Evolutionary conservation across 2,797 vertebrate genomes (phyloP).

Genomic region (Manis javanica): DNA sequence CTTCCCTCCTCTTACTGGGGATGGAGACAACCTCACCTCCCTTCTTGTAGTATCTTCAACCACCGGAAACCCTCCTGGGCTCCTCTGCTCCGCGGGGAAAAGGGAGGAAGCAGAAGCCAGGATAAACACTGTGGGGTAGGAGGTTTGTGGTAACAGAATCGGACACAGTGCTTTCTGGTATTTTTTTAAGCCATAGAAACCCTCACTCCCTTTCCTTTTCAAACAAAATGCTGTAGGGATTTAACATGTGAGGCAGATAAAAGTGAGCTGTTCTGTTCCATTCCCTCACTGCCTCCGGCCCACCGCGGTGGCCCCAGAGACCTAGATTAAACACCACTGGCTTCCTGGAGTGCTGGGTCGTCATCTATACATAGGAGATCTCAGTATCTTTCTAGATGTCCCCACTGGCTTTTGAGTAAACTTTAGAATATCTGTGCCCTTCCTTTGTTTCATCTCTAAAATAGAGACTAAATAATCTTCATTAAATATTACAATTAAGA

Average conservation of each 20-base stretch:
- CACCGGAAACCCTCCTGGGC: not conserved
- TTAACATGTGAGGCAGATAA: not conserved
- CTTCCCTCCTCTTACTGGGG: not conserved
- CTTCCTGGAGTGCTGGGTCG: not conserved
- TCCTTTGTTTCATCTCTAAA: constrained; percentile 55
- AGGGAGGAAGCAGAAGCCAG: not conserved
- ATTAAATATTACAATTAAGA: not conserved
- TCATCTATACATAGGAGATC: not conserved
- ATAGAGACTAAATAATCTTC: not conserved
- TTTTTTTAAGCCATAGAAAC: not conserved
- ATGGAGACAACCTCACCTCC: not conserved
- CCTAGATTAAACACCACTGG: not conserved
- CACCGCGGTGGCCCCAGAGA: not conserved
- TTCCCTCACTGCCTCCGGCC: not conserved
- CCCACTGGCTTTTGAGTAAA: constrained; percentile 46
- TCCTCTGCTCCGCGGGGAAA: not conserved
- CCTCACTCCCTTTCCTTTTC: not conserved
- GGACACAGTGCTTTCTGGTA: not conserved
- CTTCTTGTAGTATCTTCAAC: not conserved
- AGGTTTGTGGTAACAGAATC: not conserved
- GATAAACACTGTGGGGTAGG: not conserved
- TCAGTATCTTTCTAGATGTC: constrained; percentile 15
- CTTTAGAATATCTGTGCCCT: not conserved
- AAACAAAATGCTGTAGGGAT: constrained; percentile 14
- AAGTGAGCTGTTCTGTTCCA: not conserved